These are phyloP conservation scores for Henricia sp. DNA, from an alignment of 53 echinoderm and acorn worm species.

Conservation along the genomic window DNA sequence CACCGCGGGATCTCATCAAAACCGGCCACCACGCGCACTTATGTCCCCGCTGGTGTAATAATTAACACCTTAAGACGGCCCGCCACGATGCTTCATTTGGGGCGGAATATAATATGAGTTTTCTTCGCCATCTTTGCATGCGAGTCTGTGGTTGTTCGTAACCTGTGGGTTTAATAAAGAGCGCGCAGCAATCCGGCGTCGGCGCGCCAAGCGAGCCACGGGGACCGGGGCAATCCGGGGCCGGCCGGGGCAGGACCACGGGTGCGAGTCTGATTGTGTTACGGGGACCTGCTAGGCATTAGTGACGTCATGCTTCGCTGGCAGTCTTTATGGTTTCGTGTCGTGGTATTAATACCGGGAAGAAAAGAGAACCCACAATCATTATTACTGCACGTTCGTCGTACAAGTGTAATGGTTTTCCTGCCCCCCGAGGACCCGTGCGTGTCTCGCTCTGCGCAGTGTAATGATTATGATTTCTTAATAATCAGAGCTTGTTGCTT, in stretches of 20 bases:
- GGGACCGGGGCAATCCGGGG: too few species aligned
- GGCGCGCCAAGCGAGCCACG: conserved; percentile 29
- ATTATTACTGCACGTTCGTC: background rate
- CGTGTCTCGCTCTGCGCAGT: background rate
- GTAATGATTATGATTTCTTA: too few species aligned
- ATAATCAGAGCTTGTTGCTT: background rate
- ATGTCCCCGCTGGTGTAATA: conserved; percentile 61
- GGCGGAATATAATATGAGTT: conserved; percentile 32
- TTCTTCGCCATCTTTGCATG: background rate
- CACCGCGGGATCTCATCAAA: conserved; percentile 55
- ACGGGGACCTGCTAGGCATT: conserved; percentile 46
- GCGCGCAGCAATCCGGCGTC: conserved; percentile 46
- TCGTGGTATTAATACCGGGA: conserved; percentile 1
- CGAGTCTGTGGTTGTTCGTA: background rate
- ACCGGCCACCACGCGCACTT: conserved; percentile 51
- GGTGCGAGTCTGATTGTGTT: conserved; percentile 50
- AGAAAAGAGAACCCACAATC: too few species aligned
- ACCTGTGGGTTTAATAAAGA: conserved; percentile 61
- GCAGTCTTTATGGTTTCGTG: background rate
- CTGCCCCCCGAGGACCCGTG: background rate
- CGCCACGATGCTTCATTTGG: conserved; percentile 24
- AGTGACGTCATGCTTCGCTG: conserved; percentile 34
- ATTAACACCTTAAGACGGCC: conserved; percentile 65
- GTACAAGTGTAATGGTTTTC: conserved; percentile 7
- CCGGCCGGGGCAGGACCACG: conserved; percentile 38